Evolutionary conservation across 2,888 invertebrate species (phyloP), one percentile per base, ranked within the genome.

Genomic region (Apoda limacodes): DNA sequence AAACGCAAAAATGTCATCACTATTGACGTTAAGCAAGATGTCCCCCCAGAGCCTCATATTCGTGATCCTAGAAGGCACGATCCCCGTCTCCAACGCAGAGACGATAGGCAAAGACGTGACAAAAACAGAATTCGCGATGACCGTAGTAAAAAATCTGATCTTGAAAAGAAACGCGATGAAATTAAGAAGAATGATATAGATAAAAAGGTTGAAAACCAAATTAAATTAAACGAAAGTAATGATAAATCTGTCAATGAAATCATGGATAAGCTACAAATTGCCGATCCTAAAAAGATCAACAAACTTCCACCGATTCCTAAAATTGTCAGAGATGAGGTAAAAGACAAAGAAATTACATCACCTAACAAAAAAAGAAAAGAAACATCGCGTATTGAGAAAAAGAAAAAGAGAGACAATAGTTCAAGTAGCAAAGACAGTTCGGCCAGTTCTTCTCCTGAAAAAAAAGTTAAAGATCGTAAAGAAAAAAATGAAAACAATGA

Each of bases 1-100:
- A 76, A 78, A 31, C 61, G 75, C 36, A 74, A 68, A 26, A 75
- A 76, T 59, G 75, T 70, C 37, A 71, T 78, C 52, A 78, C 75
- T n/a, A 71, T 76, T 15, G 78, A 78, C 55, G 78, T 78, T 5
- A 45, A 57, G 0, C 55, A 55, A 4, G 64, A 60, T 23, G 47
- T 38, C 23, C 27, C 43, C 37, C 12, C 43, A 41, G 2, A 49
- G 55, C 11, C 52, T 50, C 17, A 50, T 46, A 15, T 47, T 52
- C 3, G 49, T 51, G 14, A 47, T 55, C 27, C 59, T 54, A 35
- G 52, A 64, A 3, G 46, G 53, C 25, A 47, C 41, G 3, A 43
- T 41, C 5, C 41, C 44, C 6, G 13, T 22, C 4, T 22, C 39
- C 13, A 22, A 25, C 6, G 19, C 25, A n/a, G 3, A 25, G 22